Evolutionary conservation across 2,888 invertebrate species (phyloP).

Genomic region (Drosophila monieri): DNA sequence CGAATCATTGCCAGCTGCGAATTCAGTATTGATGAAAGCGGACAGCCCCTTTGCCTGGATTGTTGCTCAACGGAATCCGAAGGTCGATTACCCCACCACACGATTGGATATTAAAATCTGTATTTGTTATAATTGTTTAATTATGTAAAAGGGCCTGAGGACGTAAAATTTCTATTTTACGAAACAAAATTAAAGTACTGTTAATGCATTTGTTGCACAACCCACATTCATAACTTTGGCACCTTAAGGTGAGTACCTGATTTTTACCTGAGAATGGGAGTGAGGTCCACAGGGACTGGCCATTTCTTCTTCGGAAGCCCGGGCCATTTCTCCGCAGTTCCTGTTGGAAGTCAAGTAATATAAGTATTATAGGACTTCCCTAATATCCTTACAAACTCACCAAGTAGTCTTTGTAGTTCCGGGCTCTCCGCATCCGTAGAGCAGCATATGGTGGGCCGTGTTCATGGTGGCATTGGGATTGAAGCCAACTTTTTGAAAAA

Average conservation of each 20-base stretch:
- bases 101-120: not conserved
- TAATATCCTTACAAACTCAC: constrained; percentile 84
- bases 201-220: not conserved
- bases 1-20: constrained; percentile 5
- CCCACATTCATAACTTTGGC: not conserved
- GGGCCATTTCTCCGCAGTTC: constrained; percentile 97
- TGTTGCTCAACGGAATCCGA: constrained; percentile 9
- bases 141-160: not conserved
- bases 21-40: constrained; percentile 22
- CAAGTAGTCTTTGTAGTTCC: constrained; percentile 86
- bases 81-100: not conserved
- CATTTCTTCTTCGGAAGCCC: constrained; percentile 85
- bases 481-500: constrained; percentile 90
- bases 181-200: not conserved
- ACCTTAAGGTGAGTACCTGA: not conserved
- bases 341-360: constrained; percentile 82
- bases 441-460: constrained; percentile 96
- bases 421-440: constrained; percentile 93
- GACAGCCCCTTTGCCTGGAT: constrained; percentile 29
- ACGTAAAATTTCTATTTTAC: not conserved
- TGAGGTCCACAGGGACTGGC: constrained; percentile 91
- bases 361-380: not conserved
- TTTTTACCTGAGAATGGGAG: constrained; percentile 85
- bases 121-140: not conserved
- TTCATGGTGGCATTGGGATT: constrained; percentile 95